Conservation (phyloP, 2,797 vertebrate species). For the Urocyon cinereoargenteus region DNA sequence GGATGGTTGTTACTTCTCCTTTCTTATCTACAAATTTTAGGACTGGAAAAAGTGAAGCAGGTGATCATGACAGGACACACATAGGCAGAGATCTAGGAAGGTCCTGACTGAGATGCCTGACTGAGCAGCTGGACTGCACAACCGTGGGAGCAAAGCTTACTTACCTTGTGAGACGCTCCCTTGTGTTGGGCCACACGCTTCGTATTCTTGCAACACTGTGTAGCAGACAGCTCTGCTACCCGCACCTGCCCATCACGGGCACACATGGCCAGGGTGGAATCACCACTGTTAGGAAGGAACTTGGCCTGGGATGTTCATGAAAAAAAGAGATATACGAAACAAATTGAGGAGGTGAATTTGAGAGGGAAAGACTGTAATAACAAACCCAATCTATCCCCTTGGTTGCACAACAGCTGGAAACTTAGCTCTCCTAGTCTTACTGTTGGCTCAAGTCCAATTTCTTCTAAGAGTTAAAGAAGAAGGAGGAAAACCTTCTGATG, state of each 20-base stretch:
- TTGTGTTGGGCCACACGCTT: constrained; percentile 98
- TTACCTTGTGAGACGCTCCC: constrained; percentile 97
- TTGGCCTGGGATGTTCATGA: constrained; percentile 91
- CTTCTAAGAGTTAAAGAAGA: constrained; percentile 41
- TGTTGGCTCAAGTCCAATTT: background rate
- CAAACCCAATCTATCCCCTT: background rate
- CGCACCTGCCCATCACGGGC: constrained; percentile 97
- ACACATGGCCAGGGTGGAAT: constrained; percentile 98
- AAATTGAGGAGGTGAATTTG: constrained; percentile 46
- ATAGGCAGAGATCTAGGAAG: background rate
- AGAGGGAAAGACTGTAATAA: background rate
- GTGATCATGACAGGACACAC: background rate
- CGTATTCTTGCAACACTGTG: constrained; percentile 97
- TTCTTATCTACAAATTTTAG: constrained; percentile 40
- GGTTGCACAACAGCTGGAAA: constrained; percentile 37
- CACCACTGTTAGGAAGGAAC: constrained; percentile 98
- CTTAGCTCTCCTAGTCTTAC: background rate
- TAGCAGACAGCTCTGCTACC: constrained; percentile 97
- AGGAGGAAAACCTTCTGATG: background rate
- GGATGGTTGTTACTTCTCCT: background rate
- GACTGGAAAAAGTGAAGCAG: constrained; percentile 16
- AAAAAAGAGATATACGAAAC: background rate
- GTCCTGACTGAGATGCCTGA: background rate
- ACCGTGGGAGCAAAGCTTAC: background rate
- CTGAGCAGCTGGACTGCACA: background rate